Evolutionary conservation across 2,797 vertebrate genomes (phyloP).

Genomic region (Hybognathus amarus): DNA sequence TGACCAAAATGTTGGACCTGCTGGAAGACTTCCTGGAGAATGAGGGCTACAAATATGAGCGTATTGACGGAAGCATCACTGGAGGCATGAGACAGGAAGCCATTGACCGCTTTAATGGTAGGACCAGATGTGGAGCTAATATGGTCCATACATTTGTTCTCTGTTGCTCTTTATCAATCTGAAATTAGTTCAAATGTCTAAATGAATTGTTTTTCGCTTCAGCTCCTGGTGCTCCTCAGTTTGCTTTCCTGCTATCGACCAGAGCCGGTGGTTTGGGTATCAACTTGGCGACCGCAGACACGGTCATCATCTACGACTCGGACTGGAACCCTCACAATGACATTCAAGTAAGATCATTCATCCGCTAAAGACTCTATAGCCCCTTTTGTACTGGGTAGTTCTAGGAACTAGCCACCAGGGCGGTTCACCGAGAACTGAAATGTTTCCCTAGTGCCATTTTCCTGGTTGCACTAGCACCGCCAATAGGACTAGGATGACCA

Average conservation of each 20-base stretch:
- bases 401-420: too few species aligned
- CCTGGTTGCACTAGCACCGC: too few species aligned
- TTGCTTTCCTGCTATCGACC: slow-evolving; percentile 96
- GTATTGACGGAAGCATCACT: slow-evolving; percentile 96
- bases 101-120: slow-evolving; percentile 97
- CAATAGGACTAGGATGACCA: too few species aligned
- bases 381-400: too few species aligned
- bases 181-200: background rate
- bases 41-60: slow-evolving; percentile 97
- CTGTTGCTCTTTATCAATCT: background rate
- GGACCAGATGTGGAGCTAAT: slow-evolving; percentile 28
- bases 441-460: too few species aligned
- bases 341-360: slow-evolving; percentile 85
- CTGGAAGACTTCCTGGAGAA: slow-evolving; percentile 97
- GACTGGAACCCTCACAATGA: slow-evolving; percentile 99
- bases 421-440: too few species aligned
- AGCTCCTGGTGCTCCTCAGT: slow-evolving; percentile 98
- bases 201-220: slow-evolving; percentile 12
- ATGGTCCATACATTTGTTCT: background rate
- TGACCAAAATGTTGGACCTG: slow-evolving; percentile 99
- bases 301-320: slow-evolving; percentile 97
- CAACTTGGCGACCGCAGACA: slow-evolving; percentile 97
- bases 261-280: slow-evolving; percentile 96
- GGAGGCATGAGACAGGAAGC: slow-evolving; percentile 98
- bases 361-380: too few species aligned